These are phyloP conservation scores for Oscheius sp. DNA, from an alignment of 2,888 invertebrate species.

Conservation along the genomic window DNA sequence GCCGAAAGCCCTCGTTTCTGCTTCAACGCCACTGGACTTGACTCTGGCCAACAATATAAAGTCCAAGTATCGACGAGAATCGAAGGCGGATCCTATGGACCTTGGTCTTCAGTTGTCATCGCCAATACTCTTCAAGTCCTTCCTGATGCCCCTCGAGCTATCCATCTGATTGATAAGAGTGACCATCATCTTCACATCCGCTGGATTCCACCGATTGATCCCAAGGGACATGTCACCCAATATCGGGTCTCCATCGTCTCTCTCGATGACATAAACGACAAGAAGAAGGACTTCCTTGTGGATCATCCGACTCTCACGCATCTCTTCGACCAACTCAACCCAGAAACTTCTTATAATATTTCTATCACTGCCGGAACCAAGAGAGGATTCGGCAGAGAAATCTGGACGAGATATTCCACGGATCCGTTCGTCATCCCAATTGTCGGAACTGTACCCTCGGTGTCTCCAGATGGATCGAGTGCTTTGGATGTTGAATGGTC, in stretches of 20 bases:
- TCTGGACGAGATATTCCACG: constrained; percentile 66
- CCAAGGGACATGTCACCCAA: constrained; percentile 64
- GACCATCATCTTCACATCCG: constrained; percentile 66
- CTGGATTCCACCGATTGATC: constrained; percentile 68
- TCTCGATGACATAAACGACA: constrained; percentile 59
- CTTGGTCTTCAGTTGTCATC: constrained; percentile 63
- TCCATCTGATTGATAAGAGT: constrained; percentile 68
- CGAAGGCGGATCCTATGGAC: constrained; percentile 68
- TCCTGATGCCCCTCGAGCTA: constrained; percentile 68
- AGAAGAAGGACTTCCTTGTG: constrained; percentile 52
- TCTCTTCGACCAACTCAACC: constrained; percentile 65
- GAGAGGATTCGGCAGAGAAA: constrained; percentile 68
- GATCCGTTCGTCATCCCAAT: constrained; percentile 68
- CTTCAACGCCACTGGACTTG: constrained; percentile 67
- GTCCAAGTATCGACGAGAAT: constrained; percentile 65
- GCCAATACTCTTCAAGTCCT: constrained; percentile 69
- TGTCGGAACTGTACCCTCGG: constrained; percentile 53
- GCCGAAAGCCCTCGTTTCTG: constrained; percentile 66
- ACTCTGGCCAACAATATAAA: constrained; percentile 68
- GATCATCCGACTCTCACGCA: constrained; percentile 66
- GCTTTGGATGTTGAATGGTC: constrained; percentile 68
- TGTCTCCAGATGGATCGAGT: constrained; percentile 66
- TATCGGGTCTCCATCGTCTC: constrained; percentile 65
- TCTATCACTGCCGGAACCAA: constrained; percentile 63
- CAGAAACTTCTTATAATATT: constrained; percentile 70